Evolutionary conservation across 2,113 vertebrate species (phyloP).

Genomic region (Istiophorus platypterus): DNA sequence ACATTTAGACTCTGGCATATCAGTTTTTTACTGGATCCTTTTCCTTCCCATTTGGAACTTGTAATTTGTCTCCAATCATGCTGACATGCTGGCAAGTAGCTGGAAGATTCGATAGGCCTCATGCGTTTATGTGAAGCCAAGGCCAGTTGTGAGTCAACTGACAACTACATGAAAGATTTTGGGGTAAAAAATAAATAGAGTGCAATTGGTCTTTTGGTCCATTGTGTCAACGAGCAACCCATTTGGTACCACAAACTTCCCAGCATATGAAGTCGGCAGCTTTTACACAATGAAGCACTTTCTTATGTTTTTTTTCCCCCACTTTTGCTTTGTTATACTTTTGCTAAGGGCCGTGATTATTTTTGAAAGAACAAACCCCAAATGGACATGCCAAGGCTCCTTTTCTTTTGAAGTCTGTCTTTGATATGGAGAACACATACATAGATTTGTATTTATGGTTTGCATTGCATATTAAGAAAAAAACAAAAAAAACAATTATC

Average conservation of each 20-base stretch:
- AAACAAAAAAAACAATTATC: slow-evolving; percentile 65
- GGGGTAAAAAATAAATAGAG: slow-evolving; percentile 45
- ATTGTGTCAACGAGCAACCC: slow-evolving; percentile 11
- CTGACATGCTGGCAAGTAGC: slow-evolving; percentile 54
- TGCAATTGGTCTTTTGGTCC: background rate
- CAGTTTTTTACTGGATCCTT: slow-evolving; percentile 1
- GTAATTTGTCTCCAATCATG: slow-evolving; percentile 67
- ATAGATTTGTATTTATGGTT: slow-evolving; percentile 62
- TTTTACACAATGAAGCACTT: slow-evolving; percentile 44
- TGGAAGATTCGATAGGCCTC: slow-evolving; percentile 52
- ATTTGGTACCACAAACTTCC: slow-evolving; percentile 22
- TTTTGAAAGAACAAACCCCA: slow-evolving; percentile 73
- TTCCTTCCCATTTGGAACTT: slow-evolving; percentile 62
- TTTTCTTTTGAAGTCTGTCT: slow-evolving; percentile 74
- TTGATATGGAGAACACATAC: slow-evolving; percentile 81
- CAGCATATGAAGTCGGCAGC: background rate
- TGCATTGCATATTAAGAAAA: slow-evolving; percentile 52
- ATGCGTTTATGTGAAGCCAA: slow-evolving; percentile 46
- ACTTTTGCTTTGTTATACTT: slow-evolving; percentile 52
- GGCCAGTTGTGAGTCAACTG: slow-evolving; percentile 35
- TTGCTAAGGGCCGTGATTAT: slow-evolving; percentile 60
- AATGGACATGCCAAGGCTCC: slow-evolving; percentile 60
- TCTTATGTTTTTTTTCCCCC: background rate
- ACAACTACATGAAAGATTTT: slow-evolving; percentile 68
- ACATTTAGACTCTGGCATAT: slow-evolving; percentile 7